Percentiles rank a stretch among this genome's conserved stretches.
Conservation (phyloP, 2,797 vertebrate species). For the Paguma larvata region DNA sequence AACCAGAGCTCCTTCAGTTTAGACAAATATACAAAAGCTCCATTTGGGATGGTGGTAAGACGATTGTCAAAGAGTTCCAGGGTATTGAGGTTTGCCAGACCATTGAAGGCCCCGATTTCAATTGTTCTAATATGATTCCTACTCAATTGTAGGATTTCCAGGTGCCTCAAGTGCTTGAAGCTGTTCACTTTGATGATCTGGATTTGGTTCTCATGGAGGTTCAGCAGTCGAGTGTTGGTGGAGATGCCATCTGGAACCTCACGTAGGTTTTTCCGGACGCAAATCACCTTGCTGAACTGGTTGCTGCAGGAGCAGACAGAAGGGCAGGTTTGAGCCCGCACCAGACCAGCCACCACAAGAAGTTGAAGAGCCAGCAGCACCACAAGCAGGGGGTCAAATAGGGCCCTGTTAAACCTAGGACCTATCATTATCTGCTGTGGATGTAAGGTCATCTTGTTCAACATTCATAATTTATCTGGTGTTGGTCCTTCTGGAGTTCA, state of each 20-base stretch:
- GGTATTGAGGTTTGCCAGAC: conserved; percentile 98
- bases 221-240: conserved; percentile 98
- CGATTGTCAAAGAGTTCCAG: conserved; percentile 99
- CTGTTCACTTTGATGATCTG: conserved; percentile 99
- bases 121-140: conserved; percentile 99
- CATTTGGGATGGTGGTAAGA: conserved; percentile 99
- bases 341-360: conserved; percentile 98
- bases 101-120: conserved; percentile 99
- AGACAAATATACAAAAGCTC: conserved; percentile 99
- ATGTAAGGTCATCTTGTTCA: conserved; percentile 99
- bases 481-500: conserved; percentile 93
- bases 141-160: conserved; percentile 99
- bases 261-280: conserved; percentile 96
- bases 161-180: conserved; percentile 98
- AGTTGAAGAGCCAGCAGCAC: conserved; percentile 99
- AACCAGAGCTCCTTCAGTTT: conserved; percentile 99
- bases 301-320: conserved; percentile 99
- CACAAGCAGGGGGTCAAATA: conserved; percentile 99
- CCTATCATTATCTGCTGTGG: conserved; percentile 99
- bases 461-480: conserved; percentile 99
- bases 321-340: conserved; percentile 99
- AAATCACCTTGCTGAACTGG: conserved; percentile 99
- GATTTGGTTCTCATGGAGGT: conserved; percentile 99
- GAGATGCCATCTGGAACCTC: conserved; percentile 99
- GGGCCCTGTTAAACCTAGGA: conserved; percentile 99